phyloP scores from a whole-genome alignment of 1,140 invertebrate genomes.

The Phocides pigmalion region DNA sequence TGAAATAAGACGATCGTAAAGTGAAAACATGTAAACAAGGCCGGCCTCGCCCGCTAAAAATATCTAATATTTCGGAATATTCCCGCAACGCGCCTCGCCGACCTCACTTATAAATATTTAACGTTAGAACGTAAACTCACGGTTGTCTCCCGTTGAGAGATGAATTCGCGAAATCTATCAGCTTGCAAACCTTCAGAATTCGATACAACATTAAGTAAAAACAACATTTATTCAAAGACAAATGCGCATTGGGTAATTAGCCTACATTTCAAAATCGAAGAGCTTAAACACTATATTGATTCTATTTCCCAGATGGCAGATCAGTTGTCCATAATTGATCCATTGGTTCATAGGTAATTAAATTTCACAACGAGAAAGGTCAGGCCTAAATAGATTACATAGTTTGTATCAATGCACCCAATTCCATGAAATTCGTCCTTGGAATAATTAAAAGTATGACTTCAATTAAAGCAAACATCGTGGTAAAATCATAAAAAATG shows the following conservation, averaged over 20 bases:
- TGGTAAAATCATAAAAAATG: too few species aligned
- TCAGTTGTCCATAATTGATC: too few species aligned
- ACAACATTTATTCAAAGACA: too few species aligned
- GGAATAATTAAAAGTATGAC: too few species aligned
- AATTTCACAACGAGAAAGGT: too few species aligned
- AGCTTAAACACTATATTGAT: too few species aligned
- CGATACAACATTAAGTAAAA: too few species aligned
- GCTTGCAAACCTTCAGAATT: neutral
- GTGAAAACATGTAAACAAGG: constrained; percentile 74
- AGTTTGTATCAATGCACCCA: too few species aligned
- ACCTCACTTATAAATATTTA: constrained; percentile 51
- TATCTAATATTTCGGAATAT: constrained; percentile 73
- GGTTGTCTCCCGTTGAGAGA: constrained; percentile 8
- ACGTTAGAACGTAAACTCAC: constrained; percentile 9
- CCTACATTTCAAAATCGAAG: neutral
- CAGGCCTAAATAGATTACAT: neutral
- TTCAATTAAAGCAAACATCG: too few species aligned
- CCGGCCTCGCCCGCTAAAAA: constrained; percentile 70
- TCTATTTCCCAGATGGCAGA: too few species aligned
- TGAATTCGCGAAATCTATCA: constrained; percentile 2
- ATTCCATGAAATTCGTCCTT: too few species aligned
- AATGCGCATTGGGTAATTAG: neutral
- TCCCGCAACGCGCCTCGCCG: constrained; percentile 43
- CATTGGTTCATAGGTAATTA: too few species aligned
- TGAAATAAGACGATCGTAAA: constrained; percentile 63